These are phyloP conservation scores for Drosophila planitibia DNA, from an alignment of 2,888 invertebrate species.

Conservation along the genomic window DNA sequence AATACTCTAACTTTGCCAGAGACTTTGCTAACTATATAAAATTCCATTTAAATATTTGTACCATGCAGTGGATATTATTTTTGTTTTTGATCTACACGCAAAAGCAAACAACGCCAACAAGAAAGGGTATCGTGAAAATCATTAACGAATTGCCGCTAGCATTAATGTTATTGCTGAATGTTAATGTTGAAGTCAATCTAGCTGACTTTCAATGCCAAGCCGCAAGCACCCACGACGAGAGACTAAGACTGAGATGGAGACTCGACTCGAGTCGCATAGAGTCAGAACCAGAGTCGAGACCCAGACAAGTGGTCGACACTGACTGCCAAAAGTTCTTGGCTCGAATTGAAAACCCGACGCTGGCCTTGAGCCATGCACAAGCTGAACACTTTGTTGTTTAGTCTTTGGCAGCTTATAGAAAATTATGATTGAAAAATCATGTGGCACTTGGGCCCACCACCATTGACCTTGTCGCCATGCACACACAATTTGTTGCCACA, in stretches of 20 bases:
- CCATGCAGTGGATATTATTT: neutral
- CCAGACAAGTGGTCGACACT: constrained; percentile 38
- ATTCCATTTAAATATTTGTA: neutral
- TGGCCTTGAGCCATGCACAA: constrained; percentile 54
- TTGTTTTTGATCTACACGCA: neutral
- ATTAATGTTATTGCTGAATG: constrained; percentile 22
- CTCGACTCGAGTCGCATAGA: constrained; percentile 1
- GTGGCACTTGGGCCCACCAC: constrained; percentile 37
- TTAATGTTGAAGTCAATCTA: constrained; percentile 27
- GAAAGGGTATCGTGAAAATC: constrained; percentile 18
- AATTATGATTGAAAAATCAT: constrained; percentile 53
- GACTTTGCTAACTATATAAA: neutral
- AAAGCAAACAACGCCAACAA: too few relatives aligned
- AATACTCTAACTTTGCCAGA: neutral
- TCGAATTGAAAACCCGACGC: constrained; percentile 56
- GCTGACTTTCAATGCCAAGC: constrained; percentile 46
- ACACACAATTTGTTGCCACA: constrained; percentile 47
- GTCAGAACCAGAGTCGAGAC: constrained; percentile 36
- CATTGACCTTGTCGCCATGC: constrained; percentile 47
- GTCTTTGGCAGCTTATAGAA: constrained; percentile 29
- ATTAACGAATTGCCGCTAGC: constrained; percentile 33
- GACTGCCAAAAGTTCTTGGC: constrained; percentile 59
- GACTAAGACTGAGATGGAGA: constrained; percentile 12
- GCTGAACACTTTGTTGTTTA: constrained; percentile 14
- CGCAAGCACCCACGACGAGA: constrained; percentile 45